Conservation (phyloP, 2,113 vertebrate genomes). For the Fregetta grallaria region DNA sequence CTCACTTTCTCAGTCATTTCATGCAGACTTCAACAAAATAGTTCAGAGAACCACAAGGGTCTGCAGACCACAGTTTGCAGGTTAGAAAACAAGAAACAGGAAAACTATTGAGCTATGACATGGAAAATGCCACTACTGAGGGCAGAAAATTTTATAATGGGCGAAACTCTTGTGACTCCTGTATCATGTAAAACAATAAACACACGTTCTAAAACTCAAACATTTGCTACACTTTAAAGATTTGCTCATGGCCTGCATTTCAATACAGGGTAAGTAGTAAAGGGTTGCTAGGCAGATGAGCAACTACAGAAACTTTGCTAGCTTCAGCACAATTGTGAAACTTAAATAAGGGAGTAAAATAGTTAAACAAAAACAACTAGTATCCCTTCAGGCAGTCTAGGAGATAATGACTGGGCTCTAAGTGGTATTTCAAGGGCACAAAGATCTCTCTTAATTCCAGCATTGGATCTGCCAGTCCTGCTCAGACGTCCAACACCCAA, state of each 20-base stretch:
- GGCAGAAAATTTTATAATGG: fast-evolving
- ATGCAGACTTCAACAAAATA: not conserved
- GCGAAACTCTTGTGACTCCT: not conserved
- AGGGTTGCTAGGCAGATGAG: not conserved
- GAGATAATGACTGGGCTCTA: not conserved
- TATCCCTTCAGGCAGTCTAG: not conserved
- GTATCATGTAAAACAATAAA: not conserved
- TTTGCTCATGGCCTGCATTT: not conserved
- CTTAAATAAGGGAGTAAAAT: not conserved
- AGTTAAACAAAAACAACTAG: not conserved
- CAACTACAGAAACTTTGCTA: not conserved
- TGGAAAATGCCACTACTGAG: not conserved
- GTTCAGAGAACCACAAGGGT: not conserved
- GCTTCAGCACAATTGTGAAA: not conserved
- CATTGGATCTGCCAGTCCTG: not conserved
- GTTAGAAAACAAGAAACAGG: not conserved
- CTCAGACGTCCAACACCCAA: not conserved
- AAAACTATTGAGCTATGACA: not conserved
- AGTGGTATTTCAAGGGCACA: not conserved
- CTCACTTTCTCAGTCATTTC: not conserved
- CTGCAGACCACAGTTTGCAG: not conserved
- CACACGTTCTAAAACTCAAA: not conserved
- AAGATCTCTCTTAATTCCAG: not conserved
- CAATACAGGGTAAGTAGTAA: not conserved
- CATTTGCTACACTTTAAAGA: not conserved